These are phyloP conservation scores for Pseudomugil tenellus DNA, from an alignment of 2,797 vertebrate genomes.

Conservation along the genomic window DNA sequence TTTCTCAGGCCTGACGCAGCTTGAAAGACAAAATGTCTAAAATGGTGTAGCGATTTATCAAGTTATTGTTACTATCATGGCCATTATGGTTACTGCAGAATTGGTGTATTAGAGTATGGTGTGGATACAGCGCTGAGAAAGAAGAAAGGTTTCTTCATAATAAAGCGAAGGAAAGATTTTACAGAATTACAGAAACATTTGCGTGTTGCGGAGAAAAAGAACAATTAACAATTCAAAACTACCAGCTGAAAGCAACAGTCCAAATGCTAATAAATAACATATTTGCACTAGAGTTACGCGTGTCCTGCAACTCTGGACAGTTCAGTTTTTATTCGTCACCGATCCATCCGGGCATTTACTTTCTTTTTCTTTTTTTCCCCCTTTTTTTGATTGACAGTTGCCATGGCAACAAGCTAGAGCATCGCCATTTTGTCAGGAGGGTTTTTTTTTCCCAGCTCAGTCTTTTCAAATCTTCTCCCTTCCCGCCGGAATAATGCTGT, in stretches of 20 bases:
- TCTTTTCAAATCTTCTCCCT: constrained; percentile 87
- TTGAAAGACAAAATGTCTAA: too few relatives aligned
- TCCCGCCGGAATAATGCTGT: constrained; percentile 87
- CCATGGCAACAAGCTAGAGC: constrained; percentile 85
- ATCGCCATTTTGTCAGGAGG: constrained; percentile 89
- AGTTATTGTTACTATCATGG: not conserved
- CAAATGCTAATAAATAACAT: constrained; percentile 37
- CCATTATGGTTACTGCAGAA: not conserved
- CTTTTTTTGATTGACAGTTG: constrained; percentile 87
- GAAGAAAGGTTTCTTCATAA: not conserved
- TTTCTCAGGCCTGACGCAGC: too few relatives aligned
- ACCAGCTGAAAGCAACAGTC: constrained; percentile 28
- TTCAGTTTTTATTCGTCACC: constrained; percentile 82
- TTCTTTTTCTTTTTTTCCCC: constrained; percentile 69
- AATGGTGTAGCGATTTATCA: too few relatives aligned
- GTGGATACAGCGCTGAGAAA: not conserved
- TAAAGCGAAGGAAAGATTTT: not conserved
- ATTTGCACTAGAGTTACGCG: constrained; percentile 44
- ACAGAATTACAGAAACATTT: not conserved
- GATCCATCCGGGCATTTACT: constrained; percentile 82
- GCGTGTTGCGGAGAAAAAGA: not conserved
- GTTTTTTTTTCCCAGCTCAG: constrained; percentile 78
- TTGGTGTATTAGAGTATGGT: not conserved
- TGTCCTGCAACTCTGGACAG: constrained; percentile 63
- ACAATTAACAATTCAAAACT: not conserved